Conservation (phyloP, 2,888 invertebrate genomes). For the Cenopis cana region DNA sequence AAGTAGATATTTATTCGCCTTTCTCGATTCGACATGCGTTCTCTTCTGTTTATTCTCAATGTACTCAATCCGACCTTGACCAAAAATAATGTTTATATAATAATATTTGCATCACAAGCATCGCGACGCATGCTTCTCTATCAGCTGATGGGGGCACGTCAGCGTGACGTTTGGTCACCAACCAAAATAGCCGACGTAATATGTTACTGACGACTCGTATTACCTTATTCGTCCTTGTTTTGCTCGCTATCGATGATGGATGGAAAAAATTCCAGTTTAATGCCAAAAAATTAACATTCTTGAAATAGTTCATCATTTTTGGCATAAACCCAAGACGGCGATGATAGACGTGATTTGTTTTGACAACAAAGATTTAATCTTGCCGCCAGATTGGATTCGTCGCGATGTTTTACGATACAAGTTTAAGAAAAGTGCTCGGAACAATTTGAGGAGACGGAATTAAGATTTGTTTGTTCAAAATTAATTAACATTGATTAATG, state of each 20-base stretch:
- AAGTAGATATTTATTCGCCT: slow-evolving; percentile 39
- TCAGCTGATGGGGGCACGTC: slow-evolving; percentile 74
- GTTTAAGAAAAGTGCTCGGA: too few relatives aligned
- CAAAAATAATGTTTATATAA: slow-evolving; percentile 45
- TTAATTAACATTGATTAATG: background rate
- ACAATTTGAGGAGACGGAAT: background rate
- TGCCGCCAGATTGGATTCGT: background rate
- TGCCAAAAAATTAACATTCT: background rate
- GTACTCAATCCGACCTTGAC: slow-evolving; percentile 43
- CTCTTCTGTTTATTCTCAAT: slow-evolving; percentile 45
- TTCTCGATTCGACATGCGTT: slow-evolving; percentile 47
- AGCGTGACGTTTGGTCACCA: slow-evolving; percentile 62
- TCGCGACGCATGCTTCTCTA: slow-evolving; percentile 55
- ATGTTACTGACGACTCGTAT: slow-evolving; percentile 18
- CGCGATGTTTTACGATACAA: background rate
- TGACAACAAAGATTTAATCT: slow-evolving; percentile 13
- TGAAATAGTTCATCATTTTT: slow-evolving; percentile 13
- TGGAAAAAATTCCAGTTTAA: background rate
- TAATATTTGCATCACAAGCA: slow-evolving; percentile 29
- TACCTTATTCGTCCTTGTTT: slow-evolving; percentile 14
- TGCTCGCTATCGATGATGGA: slow-evolving; percentile 8
- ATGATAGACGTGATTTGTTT: slow-evolving; percentile 9
- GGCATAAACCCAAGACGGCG: slow-evolving; percentile 20
- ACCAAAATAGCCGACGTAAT: slow-evolving; percentile 66
- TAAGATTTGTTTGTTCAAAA: background rate